Evolutionary conservation across 2,888 invertebrate species (phyloP).

Genomic region (Taenaris catops): DNA sequence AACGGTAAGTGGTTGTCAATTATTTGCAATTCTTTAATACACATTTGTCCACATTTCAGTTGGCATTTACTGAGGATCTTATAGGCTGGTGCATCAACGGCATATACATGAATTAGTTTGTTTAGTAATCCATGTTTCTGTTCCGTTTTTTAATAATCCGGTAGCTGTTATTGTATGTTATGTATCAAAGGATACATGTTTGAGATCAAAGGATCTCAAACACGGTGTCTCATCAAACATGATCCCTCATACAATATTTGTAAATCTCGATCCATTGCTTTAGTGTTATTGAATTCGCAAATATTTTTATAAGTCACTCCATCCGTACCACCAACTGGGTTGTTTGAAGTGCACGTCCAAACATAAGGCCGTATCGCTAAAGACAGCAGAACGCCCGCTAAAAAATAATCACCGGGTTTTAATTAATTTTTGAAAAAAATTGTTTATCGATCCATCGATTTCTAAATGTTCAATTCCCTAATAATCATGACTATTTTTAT

Average conservation of each 20-base stretch:
- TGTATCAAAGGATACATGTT: too few species aligned
- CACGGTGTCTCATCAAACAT: not conserved
- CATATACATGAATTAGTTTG: conserved; percentile 6
- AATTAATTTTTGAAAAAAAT: too few species aligned
- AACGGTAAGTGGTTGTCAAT: conserved; percentile 1
- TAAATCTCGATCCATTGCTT: conserved; percentile 20
- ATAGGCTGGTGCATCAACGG: not conserved
- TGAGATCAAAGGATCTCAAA: not conserved
- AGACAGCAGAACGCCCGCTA: conserved; percentile 5
- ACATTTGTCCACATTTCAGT: not conserved
- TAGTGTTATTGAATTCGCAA: conserved; percentile 27
- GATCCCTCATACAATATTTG: conserved; percentile 19
- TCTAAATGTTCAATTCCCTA: too few species aligned
- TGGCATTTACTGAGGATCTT: not conserved
- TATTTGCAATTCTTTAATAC: conserved; percentile 5
- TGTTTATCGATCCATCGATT: too few species aligned
- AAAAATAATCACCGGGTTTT: too few species aligned
- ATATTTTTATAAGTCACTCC: conserved; percentile 34
- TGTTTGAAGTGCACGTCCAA: conserved; percentile 3
- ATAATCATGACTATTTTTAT: too few species aligned
- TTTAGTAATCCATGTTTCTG: not conserved
- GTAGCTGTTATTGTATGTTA: not conserved
- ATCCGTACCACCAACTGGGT: conserved; percentile 32
- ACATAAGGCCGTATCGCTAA: not conserved
- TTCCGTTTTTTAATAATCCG: not conserved